These are phyloP conservation scores for Oreohelix idahoensis DNA, from an alignment of 1,140 invertebrate species.

Conservation along the genomic window DNA sequence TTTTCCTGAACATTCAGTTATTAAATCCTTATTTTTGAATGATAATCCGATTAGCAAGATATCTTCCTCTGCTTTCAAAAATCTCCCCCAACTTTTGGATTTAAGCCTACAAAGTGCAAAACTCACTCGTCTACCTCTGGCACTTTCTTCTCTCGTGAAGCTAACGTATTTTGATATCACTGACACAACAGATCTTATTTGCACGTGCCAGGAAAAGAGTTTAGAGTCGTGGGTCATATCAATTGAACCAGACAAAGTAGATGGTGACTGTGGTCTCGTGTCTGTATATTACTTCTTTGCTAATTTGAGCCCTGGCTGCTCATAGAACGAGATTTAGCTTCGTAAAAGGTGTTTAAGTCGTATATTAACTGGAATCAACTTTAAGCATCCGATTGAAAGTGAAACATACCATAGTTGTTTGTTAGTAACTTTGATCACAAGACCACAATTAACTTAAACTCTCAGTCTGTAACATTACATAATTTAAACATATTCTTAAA, in stretches of 20 bases:
- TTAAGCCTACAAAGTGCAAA: background rate
- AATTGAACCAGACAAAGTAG: background rate
- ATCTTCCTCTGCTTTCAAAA: background rate
- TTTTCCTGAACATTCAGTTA: background rate
- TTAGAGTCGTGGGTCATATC: background rate
- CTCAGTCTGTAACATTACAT: no score
- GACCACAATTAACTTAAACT: no score
- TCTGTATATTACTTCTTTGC: background rate
- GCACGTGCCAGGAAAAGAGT: background rate
- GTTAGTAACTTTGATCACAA: no score
- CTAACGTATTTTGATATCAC: background rate
- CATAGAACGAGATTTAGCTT: no score
- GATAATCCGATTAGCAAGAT: background rate
- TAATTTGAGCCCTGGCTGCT: background rate
- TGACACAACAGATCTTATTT: background rate
- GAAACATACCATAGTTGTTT: no score
- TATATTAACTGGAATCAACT: no score
- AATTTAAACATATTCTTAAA: no score
- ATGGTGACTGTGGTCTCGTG: background rate
- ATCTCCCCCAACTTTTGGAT: background rate
- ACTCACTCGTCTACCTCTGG: background rate
- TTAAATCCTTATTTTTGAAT: background rate
- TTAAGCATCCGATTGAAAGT: no score
- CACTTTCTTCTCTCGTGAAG: background rate
- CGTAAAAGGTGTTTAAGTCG: no score